These are phyloP conservation scores for Peromyscus leucopus DNA, from an alignment of 2,113 vertebrate genomes.

Conservation along the genomic window DNA sequence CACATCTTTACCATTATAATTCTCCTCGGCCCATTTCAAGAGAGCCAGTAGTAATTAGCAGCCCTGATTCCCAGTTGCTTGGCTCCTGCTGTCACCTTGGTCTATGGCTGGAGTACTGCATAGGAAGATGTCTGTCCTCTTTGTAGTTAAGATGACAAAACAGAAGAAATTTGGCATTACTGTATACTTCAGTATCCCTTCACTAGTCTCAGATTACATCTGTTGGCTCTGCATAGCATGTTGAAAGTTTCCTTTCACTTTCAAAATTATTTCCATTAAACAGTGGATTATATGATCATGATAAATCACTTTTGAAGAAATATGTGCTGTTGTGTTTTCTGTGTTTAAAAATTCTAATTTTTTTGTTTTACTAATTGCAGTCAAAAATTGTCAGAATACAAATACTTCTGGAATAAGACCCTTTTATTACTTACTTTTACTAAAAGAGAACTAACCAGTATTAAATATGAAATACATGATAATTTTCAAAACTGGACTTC, in stretches of 20 bases:
- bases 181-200: neutral
- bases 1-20: constrained; percentile 39
- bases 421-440: constrained; percentile 85
- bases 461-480: constrained; percentile 88
- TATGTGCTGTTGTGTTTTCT: constrained; percentile 24
- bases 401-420: constrained; percentile 84
- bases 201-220: neutral
- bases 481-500: constrained; percentile 87
- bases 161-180: neutral
- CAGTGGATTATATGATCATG: neutral
- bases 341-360: constrained; percentile 49
- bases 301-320: constrained; percentile 41
- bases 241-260: neutral
- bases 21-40: neutral
- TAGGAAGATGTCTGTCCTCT: constrained; percentile 11
- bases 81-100: neutral
- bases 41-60: neutral
- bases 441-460: constrained; percentile 84
- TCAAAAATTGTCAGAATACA: constrained; percentile 83
- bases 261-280: neutral
- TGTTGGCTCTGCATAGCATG: neutral
- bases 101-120: neutral
- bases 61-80: neutral
- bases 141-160: constrained; percentile 23
- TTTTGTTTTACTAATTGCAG: constrained; percentile 83